These are phyloP conservation scores for Chlorodrepanis virens DNA, from an alignment of 2,113 vertebrate species.

Conservation along the genomic window DNA sequence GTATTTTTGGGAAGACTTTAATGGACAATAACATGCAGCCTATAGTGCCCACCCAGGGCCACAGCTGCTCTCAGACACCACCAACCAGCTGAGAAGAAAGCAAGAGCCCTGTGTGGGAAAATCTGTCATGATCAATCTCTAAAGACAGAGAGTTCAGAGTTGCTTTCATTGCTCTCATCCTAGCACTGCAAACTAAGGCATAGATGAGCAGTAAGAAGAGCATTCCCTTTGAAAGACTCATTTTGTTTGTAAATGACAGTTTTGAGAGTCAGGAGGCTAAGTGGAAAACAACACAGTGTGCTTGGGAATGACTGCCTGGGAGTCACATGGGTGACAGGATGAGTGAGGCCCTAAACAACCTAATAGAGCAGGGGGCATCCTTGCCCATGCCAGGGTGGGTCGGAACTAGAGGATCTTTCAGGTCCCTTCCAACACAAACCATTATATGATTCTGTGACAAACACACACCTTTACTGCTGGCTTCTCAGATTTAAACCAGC, in stretches of 20 bases:
- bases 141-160: background rate
- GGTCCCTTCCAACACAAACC: background rate
- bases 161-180: background rate
- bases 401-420: background rate
- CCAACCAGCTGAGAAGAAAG: background rate
- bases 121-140: background rate
- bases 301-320: background rate
- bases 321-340: background rate
- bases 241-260: background rate
- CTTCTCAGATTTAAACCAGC: background rate
- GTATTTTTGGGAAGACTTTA: background rate
- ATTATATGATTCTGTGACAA: background rate
- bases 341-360: background rate
- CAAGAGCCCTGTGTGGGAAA: background rate
- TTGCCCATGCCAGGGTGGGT: background rate
- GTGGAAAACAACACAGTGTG: background rate
- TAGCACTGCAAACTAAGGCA: background rate
- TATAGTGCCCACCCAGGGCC: background rate
- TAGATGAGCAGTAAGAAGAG: accelerated
- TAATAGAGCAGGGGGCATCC: background rate
- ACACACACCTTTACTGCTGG: background rate
- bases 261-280: background rate
- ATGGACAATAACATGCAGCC: background rate
- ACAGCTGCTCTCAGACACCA: background rate
- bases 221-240: accelerated